phyloP scores from a whole-genome alignment of 2,113 vertebrate genomes.

The Scalopus aquaticus region DNA sequence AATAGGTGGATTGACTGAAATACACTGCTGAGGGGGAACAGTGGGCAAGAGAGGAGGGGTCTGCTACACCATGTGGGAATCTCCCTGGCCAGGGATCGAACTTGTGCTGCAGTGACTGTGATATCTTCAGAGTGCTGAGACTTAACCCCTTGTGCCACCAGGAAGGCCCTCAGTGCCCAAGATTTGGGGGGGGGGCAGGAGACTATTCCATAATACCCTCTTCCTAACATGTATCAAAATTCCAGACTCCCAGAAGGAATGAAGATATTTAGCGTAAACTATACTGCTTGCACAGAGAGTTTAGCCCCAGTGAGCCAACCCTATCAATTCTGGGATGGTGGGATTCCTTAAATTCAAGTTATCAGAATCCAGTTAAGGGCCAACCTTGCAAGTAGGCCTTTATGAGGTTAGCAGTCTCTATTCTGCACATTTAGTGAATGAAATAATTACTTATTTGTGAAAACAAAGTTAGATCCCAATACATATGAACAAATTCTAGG shows the following conservation, averaged over 20 bases:
- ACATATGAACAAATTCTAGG: not conserved
- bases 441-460: conserved; percentile 16
- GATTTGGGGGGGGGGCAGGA: not conserved
- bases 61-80: too few relatives aligned
- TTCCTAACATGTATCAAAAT: not conserved
- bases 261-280: not conserved
- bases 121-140: too few relatives aligned
- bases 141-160: too few relatives aligned
- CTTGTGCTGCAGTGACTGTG: too few relatives aligned
- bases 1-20: too few relatives aligned
- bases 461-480: not conserved
- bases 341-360: not conserved
- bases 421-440: not conserved
- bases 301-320: not conserved
- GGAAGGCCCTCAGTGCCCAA: not conserved
- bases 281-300: not conserved
- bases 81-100: too few relatives aligned
- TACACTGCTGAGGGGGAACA: too few relatives aligned
- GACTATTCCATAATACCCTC: not conserved
- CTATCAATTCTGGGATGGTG: not conserved
- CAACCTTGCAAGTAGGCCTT: not conserved
- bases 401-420: not conserved
- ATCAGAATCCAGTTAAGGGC: not conserved
- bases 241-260: not conserved
- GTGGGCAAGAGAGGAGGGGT: too few relatives aligned